Evolutionary conservation across 2,888 invertebrate species (phyloP).

Genomic region (Cheilosia impressa): DNA sequence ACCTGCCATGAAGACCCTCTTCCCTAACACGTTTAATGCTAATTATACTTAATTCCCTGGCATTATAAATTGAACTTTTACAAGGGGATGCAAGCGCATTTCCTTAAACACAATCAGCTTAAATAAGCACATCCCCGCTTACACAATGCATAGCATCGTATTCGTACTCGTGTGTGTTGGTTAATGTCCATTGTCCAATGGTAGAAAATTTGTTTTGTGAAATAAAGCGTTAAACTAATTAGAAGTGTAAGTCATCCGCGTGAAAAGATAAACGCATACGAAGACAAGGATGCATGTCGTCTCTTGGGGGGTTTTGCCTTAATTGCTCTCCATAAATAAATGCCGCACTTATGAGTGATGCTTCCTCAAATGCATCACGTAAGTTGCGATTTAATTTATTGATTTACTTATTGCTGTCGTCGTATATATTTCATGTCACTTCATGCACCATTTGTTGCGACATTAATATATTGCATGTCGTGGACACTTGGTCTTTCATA

Average conservation of each 20-base stretch:
- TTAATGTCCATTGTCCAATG: constrained; percentile 35
- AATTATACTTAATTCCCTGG: constrained; percentile 72
- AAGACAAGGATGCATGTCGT: constrained; percentile 12
- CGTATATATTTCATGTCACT: not conserved
- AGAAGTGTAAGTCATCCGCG: constrained; percentile 48
- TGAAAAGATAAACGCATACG: constrained; percentile 20
- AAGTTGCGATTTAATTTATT: not conserved
- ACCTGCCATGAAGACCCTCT: constrained; percentile 67
- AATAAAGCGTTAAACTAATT: constrained; percentile 56
- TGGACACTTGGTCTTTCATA: not conserved
- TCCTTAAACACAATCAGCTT: constrained; percentile 63
- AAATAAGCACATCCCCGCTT: constrained; percentile 9
- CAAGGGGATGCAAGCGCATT: constrained; percentile 59
- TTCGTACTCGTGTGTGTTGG: not conserved
- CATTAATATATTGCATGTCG: not conserved
- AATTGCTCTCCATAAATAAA: constrained; percentile 3
- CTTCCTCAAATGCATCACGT: not conserved
- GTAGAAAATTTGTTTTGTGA: constrained; percentile 62
- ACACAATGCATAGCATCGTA: not conserved
- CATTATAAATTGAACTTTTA: constrained; percentile 69
- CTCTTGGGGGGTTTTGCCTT: not conserved
- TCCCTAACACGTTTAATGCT: constrained; percentile 68
- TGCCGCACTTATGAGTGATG: not conserved
- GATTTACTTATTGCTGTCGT: not conserved
- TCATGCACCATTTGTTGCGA: not conserved